A percentile compares a stretch with the other conserved stretches of the same genome.
Conservation (phyloP, 2,797 vertebrate species). For the Lacerta agilis region DNA sequence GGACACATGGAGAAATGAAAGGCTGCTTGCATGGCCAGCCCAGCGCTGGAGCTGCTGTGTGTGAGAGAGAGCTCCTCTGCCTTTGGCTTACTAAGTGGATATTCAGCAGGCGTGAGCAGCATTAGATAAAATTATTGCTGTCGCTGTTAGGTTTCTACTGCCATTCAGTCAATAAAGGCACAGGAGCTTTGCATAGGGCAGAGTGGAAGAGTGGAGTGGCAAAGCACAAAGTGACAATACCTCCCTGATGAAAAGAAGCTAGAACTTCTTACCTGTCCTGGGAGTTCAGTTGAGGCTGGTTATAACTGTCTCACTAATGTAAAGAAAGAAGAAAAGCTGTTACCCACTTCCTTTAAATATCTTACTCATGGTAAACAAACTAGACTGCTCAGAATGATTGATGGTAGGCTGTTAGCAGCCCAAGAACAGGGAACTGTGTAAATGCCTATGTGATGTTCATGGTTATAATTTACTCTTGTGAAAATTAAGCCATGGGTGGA, state of each 20-base stretch:
- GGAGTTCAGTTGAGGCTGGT: not conserved
- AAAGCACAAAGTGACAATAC: not conserved
- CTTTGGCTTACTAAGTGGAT: not conserved
- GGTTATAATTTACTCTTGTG: not conserved
- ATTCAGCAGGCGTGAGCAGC: not conserved
- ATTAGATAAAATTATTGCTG: not conserved
- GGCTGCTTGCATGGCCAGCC: no score
- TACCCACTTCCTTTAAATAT: slow-evolving; percentile 36
- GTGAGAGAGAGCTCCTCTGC: not conserved
- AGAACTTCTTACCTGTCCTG: not conserved
- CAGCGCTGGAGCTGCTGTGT: not conserved
- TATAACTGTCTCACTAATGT: accelerated
- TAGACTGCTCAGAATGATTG: not conserved
- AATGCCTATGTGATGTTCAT: not conserved
- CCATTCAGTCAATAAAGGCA: not conserved
- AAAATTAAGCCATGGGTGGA: not conserved
- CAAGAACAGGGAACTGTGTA: slow-evolving; percentile 23
- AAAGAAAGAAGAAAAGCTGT: not conserved
- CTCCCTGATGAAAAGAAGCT: not conserved
- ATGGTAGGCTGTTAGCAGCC: slow-evolving; percentile 17
- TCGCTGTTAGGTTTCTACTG: not conserved
- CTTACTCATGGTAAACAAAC: accelerated
- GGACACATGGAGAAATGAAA: not conserved
- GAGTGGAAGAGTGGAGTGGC: not conserved
- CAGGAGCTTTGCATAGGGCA: not conserved